Evolutionary conservation across 2,113 vertebrate genomes (phyloP).

Genomic region (Nothoprocta perdicaria): DNA sequence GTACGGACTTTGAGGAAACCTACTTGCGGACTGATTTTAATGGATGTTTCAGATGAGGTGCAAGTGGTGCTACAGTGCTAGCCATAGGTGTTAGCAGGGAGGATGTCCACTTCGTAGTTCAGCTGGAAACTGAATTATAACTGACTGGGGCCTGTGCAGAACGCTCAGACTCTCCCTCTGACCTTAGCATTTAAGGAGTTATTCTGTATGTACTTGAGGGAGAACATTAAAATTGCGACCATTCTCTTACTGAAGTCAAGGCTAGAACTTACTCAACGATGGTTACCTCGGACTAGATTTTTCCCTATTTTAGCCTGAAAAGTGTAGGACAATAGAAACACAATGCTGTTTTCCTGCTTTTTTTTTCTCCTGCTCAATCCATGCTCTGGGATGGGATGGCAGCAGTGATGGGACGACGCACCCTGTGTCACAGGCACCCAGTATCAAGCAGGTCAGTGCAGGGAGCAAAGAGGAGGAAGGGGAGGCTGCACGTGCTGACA

Average conservation of each 20-base stretch:
- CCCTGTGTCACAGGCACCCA: not conserved
- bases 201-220: not conserved
- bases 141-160: too few species aligned
- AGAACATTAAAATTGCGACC: not conserved
- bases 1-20: too few species aligned
- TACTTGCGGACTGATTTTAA: too few species aligned
- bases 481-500: too few species aligned
- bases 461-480: not conserved
- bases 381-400: rapidly evolving
- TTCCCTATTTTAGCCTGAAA: not conserved
- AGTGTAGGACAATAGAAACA: rapidly evolving
- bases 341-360: rapidly evolving
- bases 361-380: not conserved
- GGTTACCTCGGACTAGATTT: not conserved
- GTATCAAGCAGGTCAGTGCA: rapidly evolving
- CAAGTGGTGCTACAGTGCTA: too few species aligned
- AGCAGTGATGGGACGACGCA: not conserved
- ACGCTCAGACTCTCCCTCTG: too few species aligned
- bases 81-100: too few species aligned
- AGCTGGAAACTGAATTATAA: too few species aligned
- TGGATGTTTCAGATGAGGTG: too few species aligned
- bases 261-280: not conserved
- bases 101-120: too few species aligned
- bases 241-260: not conserved
- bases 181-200: not conserved